These are phyloP conservation scores for Sylvilagus bachmani DNA, from an alignment of 2,113 vertebrate genomes.

Conservation along the genomic window DNA sequence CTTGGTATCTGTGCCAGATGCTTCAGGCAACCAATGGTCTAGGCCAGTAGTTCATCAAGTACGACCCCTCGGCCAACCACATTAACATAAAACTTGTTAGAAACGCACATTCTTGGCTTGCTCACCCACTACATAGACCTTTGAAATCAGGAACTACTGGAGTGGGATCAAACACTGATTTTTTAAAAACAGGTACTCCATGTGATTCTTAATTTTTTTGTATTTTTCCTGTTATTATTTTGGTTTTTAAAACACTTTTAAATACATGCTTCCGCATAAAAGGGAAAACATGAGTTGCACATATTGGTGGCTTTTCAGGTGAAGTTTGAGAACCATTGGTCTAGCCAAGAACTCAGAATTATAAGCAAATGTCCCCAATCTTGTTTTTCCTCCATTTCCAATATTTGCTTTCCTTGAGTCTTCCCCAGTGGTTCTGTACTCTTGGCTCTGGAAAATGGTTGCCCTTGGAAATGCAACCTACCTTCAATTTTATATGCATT, in stretches of 20 bases:
- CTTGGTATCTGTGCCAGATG: background rate
- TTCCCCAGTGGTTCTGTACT: background rate
- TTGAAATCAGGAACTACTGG: background rate
- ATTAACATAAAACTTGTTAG: background rate
- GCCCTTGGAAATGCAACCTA: background rate
- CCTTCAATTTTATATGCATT: background rate
- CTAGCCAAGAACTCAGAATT: background rate
- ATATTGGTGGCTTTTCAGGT: too few species aligned
- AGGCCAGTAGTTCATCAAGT: background rate
- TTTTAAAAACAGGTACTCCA: background rate
- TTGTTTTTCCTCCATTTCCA: background rate
- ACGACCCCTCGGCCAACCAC: background rate
- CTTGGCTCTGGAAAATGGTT: background rate
- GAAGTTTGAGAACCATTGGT: background rate
- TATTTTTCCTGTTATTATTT: too few species aligned
- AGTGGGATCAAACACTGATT: too few species aligned
- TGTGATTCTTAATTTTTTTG: background rate
- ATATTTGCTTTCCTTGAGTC: background rate
- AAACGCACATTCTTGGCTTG: background rate
- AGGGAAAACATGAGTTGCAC: too few species aligned
- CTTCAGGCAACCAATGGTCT: background rate
- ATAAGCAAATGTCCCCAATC: background rate
- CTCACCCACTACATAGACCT: background rate
- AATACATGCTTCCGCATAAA: too few species aligned
- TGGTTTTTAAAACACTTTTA: too few species aligned